Percentiles rank a stretch among this genome's conserved stretches.
These are phyloP conservation scores for Epizoanthus ramosus DNA, from an alignment of 92 coral and sea anemone genomes.

Conservation along the genomic window DNA sequence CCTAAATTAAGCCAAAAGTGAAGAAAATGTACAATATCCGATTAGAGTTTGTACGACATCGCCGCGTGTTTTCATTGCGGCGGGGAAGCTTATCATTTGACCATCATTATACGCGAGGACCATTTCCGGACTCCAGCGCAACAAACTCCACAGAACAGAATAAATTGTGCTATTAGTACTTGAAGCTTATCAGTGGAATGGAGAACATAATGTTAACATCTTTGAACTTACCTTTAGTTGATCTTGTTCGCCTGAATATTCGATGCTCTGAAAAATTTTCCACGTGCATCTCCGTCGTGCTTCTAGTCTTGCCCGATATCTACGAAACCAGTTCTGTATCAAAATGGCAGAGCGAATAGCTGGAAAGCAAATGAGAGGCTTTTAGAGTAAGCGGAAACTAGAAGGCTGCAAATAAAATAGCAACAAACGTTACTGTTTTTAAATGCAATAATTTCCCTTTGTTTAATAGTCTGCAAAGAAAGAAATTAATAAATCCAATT, in stretches of 20 bases:
- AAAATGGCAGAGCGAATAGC: slow-evolving; percentile 89
- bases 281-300: slow-evolving; percentile 98
- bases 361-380: slow-evolving; percentile 32
- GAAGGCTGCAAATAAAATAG: not conserved
- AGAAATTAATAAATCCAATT: not conserved
- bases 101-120: not conserved
- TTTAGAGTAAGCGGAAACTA: not conserved
- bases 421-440: not conserved
- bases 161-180: not conserved
- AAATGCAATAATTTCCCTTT: not conserved
- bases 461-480: not conserved
- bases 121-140: slow-evolving; percentile 25
- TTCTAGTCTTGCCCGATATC: slow-evolving; percentile 90
- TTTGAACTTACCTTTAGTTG: slow-evolving; percentile 81
- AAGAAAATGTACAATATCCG: no score
- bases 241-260: slow-evolving; percentile 96
- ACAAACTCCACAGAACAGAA: not conserved
- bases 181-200: not conserved
- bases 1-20: no score
- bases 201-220: not conserved
- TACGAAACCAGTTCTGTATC: slow-evolving; percentile 95
- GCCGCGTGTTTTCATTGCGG: not conserved
- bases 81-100: not conserved
- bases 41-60: no score
- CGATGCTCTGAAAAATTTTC: slow-evolving; percentile 95